Evolutionary conservation across 2,888 invertebrate species (phyloP), one percentile per base, ranked within the genome.

Genomic region (Cheilosia grossa): DNA sequence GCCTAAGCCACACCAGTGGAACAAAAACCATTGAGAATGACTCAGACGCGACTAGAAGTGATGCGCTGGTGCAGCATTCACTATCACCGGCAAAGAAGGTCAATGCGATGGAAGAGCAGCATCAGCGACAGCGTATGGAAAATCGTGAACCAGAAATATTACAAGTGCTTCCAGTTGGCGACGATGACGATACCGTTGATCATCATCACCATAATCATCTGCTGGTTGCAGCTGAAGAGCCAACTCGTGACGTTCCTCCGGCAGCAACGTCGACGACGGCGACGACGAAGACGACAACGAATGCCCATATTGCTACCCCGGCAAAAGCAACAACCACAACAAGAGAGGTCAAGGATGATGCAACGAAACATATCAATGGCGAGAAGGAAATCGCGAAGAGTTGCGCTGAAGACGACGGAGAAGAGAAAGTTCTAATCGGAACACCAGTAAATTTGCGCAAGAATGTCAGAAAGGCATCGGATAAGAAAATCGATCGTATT

Each of bases 391-490:
- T 17, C 0, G 4, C 47, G 59, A 77, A 42, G 21, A 70, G 33
- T 5, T 5, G 7, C 51, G n/a, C n/a, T 2, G 44, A 59, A 21
- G 82, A 64, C 17, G 72, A 56, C 9, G 88, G 88, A 58, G 91
- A 90, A 54, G 91, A 91, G 75, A 92, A 89, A 86, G 90, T 91
- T 49, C 88, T 90, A 63, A 93, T 91, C 75, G 93, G 90, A 54
- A 91, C 91, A 59, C 93, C 91, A 73, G 92, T 91, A 47, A 92
- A 90, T 88, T 89, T 89, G 4, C 88, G 91, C 4, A 90, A 89
- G 59, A 89, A 88, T 40, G 87, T 90, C 86, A 92, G 86, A 86
- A 93, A 90, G 87, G 89, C 90, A n/a, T 69, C 87, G 19, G 66
- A 27, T 42, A 79, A 59, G 73, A 86, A 59, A 75, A 63, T 82